Conservation (phyloP, 1,140 invertebrate species). For the Muscidifurax raptorellus region DNA sequence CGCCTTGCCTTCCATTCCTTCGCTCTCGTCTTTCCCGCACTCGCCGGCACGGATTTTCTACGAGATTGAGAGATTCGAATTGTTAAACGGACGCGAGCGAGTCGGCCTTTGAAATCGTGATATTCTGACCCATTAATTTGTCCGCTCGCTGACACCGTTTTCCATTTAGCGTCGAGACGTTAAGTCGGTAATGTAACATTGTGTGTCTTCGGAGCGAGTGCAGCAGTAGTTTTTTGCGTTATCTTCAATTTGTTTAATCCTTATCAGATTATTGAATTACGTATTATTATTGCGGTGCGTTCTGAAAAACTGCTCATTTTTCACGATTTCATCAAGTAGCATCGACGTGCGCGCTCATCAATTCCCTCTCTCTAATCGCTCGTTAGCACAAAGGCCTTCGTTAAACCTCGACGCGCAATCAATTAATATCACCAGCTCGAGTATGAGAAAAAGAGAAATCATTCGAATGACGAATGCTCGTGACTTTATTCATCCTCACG, state of each 20-base stretch:
- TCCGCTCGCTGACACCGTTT: neutral
- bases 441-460: neutral
- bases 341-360: too few relatives aligned
- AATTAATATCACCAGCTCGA: neutral
- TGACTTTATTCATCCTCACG: conserved; percentile 7
- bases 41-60: conserved; percentile 21
- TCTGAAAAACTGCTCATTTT: too few relatives aligned
- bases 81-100: neutral
- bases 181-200: too few relatives aligned
- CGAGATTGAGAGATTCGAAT: conserved; percentile 48
- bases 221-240: too few relatives aligned
- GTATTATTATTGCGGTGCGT: too few relatives aligned
- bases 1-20: conserved; percentile 6
- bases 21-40: neutral
- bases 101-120: neutral
- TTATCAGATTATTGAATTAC: too few relatives aligned
- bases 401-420: neutral
- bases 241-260: too few relatives aligned
- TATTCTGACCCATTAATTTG: conserved; percentile 10
- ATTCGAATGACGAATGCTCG: conserved; percentile 14
- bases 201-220: too few relatives aligned
- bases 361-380: too few relatives aligned
- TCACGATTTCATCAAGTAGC: too few relatives aligned
- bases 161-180: neutral
- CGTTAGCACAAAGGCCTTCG: too few relatives aligned